These are phyloP conservation scores for Elegia similella DNA, from an alignment of 2,888 invertebrate species.

Conservation along the genomic window DNA sequence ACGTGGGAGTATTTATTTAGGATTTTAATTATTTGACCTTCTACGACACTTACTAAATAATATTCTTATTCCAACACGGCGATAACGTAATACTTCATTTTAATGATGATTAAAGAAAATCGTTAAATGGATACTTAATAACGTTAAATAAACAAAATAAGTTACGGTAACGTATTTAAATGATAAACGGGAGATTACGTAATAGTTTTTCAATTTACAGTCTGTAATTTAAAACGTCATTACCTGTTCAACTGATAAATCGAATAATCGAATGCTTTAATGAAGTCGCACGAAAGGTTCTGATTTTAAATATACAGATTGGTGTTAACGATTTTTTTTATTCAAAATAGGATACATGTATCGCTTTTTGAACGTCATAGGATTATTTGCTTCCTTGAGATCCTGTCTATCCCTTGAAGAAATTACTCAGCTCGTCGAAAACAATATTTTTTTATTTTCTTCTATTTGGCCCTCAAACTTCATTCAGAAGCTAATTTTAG, in stretches of 20 bases:
- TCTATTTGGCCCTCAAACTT: no score
- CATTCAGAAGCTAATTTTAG: no score
- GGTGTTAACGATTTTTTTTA: no score
- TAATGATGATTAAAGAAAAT: slow-evolving; percentile 14
- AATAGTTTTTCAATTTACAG: slow-evolving; percentile 15
- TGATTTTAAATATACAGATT: background rate
- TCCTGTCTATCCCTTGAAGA: no score
- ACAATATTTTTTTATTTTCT: no score
- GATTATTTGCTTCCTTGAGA: no score
- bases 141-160: background rate
- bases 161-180: slow-evolving; percentile 2
- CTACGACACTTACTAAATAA: background rate
- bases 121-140: background rate
- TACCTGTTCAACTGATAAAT: slow-evolving; percentile 37
- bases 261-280: slow-evolving; percentile 31
- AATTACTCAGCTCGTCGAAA: no score
- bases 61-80: background rate
- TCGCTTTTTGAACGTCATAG: no score
- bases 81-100: slow-evolving; percentile 8
- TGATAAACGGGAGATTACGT: background rate
- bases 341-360: no score
- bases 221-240: slow-evolving; percentile 27
- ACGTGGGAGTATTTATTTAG: slow-evolving; percentile 20
- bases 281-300: slow-evolving; percentile 26
- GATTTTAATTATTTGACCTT: slow-evolving; percentile 3